These are phyloP conservation scores for Saimiri boliviensis DNA, from an alignment of 2,113 vertebrate genomes.

Conservation along the genomic window DNA sequence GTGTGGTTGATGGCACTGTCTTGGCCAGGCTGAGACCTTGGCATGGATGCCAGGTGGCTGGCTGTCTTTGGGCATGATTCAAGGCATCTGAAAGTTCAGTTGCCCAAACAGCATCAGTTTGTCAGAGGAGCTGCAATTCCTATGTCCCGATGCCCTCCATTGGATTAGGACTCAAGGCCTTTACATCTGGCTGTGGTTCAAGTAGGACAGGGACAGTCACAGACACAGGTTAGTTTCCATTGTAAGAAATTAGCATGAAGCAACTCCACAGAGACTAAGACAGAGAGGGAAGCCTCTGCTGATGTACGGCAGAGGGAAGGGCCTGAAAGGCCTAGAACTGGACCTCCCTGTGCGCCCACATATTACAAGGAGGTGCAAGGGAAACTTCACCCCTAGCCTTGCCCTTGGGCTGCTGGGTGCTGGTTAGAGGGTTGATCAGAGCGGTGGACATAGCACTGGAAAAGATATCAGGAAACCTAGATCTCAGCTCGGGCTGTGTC, in stretches of 20 bases:
- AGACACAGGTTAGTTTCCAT: background rate
- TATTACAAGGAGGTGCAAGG: background rate
- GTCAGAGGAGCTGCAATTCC: background rate
- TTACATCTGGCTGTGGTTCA: background rate
- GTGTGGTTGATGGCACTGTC: fast-evolving
- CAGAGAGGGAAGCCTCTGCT: background rate
- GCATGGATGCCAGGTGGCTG: background rate
- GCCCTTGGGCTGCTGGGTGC: background rate
- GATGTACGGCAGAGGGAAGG: background rate
- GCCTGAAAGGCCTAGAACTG: background rate
- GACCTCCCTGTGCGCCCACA: fast-evolving
- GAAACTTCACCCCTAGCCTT: background rate
- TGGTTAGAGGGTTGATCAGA: background rate
- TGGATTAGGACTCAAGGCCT: background rate
- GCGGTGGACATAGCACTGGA: background rate
- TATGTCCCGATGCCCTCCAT: background rate
- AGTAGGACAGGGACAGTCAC: background rate
- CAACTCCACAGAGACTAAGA: background rate
- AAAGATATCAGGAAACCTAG: background rate
- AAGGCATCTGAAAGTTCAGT: background rate
- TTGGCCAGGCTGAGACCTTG: background rate
- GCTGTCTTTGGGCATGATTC: too few relatives aligned
- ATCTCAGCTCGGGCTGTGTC: background rate
- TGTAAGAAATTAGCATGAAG: background rate
- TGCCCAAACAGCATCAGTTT: background rate